Evolutionary conservation across 2,113 vertebrate genomes (phyloP).

Genomic region (Chaetorhynchus papuensis): DNA sequence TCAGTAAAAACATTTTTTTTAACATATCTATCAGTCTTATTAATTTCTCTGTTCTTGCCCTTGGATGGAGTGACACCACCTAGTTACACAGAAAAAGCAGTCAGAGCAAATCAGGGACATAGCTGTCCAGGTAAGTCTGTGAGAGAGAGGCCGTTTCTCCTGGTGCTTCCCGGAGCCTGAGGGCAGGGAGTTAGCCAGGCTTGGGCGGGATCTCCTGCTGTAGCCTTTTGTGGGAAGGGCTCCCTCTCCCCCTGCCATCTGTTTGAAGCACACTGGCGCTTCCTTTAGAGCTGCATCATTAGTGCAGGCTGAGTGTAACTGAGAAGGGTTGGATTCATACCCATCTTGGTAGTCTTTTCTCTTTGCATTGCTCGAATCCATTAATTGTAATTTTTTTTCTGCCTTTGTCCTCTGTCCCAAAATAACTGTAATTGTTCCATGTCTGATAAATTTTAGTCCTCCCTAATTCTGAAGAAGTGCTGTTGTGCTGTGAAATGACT

Average conservation of each 20-base stretch:
- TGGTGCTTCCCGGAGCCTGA: background rate
- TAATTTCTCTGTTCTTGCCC: background rate
- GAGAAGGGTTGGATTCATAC: background rate
- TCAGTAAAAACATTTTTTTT: background rate
- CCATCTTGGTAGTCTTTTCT: background rate
- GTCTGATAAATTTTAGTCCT: background rate
- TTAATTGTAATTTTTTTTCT: background rate
- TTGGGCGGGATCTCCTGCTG: background rate
- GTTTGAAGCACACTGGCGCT: fast-evolving
- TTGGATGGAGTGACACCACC: background rate
- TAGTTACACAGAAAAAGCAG: background rate
- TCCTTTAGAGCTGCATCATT: background rate
- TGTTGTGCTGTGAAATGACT: background rate
- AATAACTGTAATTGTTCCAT: background rate
- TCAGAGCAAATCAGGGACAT: fast-evolving
- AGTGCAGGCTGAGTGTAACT: background rate
- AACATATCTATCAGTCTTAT: background rate
- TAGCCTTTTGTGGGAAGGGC: background rate
- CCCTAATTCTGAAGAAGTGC: background rate
- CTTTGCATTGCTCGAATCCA: background rate
- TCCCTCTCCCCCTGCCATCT: background rate
- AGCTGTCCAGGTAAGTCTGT: background rate
- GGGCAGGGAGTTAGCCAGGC: background rate
- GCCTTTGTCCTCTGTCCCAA: background rate
- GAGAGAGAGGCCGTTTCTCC: background rate